A percentile compares a stretch with the other conserved stretches of the same genome.
phyloP scores from a whole-genome alignment of 2,797 vertebrate species.

The Borostomias antarcticus region DNA sequence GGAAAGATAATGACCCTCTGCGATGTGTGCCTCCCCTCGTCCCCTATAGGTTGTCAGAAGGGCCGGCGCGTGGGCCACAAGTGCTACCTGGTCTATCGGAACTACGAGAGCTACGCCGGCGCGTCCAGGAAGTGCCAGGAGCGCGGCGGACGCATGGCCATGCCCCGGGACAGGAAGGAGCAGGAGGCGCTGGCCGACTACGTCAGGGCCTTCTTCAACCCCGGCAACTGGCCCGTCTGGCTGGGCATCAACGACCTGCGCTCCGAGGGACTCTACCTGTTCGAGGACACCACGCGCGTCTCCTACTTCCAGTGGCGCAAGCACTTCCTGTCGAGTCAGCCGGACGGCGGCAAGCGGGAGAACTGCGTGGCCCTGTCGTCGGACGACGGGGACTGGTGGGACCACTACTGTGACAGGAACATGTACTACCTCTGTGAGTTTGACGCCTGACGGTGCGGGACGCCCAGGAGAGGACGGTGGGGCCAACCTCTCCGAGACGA shows the following conservation, averaged over 20 bases:
- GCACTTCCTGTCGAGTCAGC: constrained; percentile 87
- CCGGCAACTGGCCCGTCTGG: constrained; percentile 91
- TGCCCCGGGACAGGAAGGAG: constrained; percentile 84
- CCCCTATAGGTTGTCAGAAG: constrained; percentile 81
- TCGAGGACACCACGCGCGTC: constrained; percentile 85
- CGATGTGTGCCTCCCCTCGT: too few species aligned
- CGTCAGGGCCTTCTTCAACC: constrained; percentile 78
- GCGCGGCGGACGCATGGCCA: constrained; percentile 85
- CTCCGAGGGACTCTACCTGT: constrained; percentile 85
- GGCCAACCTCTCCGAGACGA: too few species aligned
- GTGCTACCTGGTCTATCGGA: constrained; percentile 85
- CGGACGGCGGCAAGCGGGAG: constrained; percentile 85
- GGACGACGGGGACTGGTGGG: constrained; percentile 93
- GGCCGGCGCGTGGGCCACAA: constrained; percentile 82
- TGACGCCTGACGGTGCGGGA: constrained; percentile 72
- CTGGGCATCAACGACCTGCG: constrained; percentile 87
- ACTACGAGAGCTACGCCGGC: constrained; percentile 76
- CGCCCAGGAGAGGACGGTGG: too few species aligned
- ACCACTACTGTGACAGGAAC: constrained; percentile 87
- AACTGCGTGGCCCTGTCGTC: constrained; percentile 92
- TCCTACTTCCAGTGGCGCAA: constrained; percentile 90
- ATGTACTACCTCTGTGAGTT: constrained; percentile 92
- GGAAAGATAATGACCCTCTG: too few species aligned
- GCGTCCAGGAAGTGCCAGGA: constrained; percentile 81
- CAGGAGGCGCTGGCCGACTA: constrained; percentile 83